phyloP scores from a whole-genome alignment of 2,888 invertebrate species.

The Brachypterus glaber region DNA sequence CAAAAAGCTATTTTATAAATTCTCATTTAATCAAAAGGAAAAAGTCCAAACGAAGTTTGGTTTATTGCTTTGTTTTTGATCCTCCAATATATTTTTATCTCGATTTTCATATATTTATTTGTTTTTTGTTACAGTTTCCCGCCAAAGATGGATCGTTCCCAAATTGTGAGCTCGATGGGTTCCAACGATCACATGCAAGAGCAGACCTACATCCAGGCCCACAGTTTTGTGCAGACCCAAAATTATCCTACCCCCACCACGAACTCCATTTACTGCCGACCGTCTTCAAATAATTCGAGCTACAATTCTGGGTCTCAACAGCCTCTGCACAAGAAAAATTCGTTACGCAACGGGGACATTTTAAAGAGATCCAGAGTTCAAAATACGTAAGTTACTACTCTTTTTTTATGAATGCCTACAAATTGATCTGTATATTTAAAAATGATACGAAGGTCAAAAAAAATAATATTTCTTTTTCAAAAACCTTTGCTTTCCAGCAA shows the following conservation, averaged over 20 bases:
- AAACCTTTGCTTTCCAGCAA: too few relatives aligned
- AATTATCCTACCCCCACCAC: conserved; percentile 34
- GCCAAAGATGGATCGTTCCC: conserved; percentile 40
- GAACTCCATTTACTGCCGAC: conserved; percentile 34
- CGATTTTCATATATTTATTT: conserved; percentile 10
- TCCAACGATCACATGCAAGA: conserved; percentile 36
- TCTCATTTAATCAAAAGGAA: too few relatives aligned
- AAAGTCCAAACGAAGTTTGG: too few relatives aligned
- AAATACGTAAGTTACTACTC: conserved; percentile 61
- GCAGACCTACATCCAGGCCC: conserved; percentile 41
- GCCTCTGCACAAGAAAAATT: conserved; percentile 54
- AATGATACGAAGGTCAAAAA: too few relatives aligned
- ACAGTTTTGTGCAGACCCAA: conserved; percentile 38
- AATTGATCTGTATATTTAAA: too few relatives aligned
- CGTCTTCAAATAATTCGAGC: conserved; percentile 35
- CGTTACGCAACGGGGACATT: conserved; percentile 54
- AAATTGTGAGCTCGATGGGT: conserved; percentile 35
- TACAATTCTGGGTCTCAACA: conserved; percentile 39
- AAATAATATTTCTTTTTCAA: too few relatives aligned
- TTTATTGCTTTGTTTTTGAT: too few relatives aligned
- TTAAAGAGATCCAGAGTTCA: conserved; percentile 57
- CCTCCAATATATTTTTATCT: too few relatives aligned
- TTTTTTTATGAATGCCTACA: too few relatives aligned
- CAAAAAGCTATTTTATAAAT: too few relatives aligned
- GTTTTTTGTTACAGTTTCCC: conserved; percentile 38